Base-by-base conservation (phyloP, 2,888 invertebrate species). In the Oligia strigilis region DNA sequence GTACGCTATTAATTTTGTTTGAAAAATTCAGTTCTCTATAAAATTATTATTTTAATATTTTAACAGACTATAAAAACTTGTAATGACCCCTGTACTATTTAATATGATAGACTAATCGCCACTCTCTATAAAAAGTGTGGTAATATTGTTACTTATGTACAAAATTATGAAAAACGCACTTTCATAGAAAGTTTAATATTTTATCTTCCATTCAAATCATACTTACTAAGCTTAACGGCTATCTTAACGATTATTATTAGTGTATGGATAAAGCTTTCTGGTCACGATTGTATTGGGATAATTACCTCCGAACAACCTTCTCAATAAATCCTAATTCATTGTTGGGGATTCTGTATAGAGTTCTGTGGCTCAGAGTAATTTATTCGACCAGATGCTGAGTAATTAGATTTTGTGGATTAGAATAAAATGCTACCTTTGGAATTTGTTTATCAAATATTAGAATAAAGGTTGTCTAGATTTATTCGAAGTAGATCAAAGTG, bases 301-400 rank as follows among this genome's bases (percentile, higher is more conserved):
- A 88, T 87, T 82, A 88, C 78, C 81, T 78, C 74, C 75, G 40
- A 74, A 80, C 84, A 83, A 75, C 73, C 85, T 83, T 84, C 85
- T 84, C 84, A 83, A 88, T 88, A 90, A 88, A 90, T 89, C 85
- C 83, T 82, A 90, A 89, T 91, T 88, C 83, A 84, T 81, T 78
- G 79, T 83, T 85, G 81, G 76, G 71, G 77, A 69, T 77, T 84
- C 55, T 78, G 52, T 83, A 69, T 66, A 77, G 60, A 75, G 80
- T 84, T 78, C n/a, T 52, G 65, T 46, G 49, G 75, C 46, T 75
- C 46, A 64, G 29, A 49, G 65, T 70, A 70, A 83, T 83, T 83
- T 83, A 71, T 81, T 69, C 43, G 36, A 55, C 19, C 40, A 67
- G 23, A 71, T 72, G 64, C 13, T 81, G 75, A 74, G 69, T 84